phyloP scores from a whole-genome alignment of 2,113 vertebrate species.

The Himantopus leucocephalus region DNA sequence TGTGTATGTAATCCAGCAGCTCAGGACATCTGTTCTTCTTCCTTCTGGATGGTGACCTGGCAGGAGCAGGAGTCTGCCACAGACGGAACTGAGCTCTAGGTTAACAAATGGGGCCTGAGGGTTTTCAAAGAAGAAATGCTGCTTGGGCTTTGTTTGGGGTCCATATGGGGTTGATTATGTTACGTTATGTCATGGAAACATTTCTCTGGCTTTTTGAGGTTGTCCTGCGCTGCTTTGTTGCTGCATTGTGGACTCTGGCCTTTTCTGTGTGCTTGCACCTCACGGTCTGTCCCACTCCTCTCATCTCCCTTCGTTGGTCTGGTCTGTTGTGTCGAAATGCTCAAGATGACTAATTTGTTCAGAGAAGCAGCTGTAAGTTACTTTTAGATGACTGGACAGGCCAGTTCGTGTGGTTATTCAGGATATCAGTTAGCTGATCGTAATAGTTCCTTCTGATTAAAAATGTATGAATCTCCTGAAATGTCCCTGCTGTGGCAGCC shows the following conservation, averaged over 20 bases:
- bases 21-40: not conserved
- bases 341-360: not conserved
- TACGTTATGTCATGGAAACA: not conserved
- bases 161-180: not conserved
- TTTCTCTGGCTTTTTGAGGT: not conserved
- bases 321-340: rapidly evolving
- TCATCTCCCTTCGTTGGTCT: rapidly evolving
- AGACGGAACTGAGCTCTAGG: not conserved
- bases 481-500: not conserved
- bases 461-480: not conserved
- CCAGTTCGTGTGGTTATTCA: not conserved
- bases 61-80: not conserved
- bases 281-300: not conserved
- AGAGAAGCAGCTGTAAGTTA: not conserved
- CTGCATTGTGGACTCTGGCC: not conserved
- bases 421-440: not conserved
- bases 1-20: not conserved
- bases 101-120: not conserved
- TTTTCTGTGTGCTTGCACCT: not conserved
- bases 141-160: not conserved
- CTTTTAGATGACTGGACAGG: not conserved
- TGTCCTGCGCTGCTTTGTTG: not conserved
- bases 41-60: conserved; percentile 1
- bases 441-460: not conserved
- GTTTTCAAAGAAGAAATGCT: not conserved